Evolutionary conservation across 2,113 vertebrate species (phyloP).

Genomic region (Butastur rufipennis): DNA sequence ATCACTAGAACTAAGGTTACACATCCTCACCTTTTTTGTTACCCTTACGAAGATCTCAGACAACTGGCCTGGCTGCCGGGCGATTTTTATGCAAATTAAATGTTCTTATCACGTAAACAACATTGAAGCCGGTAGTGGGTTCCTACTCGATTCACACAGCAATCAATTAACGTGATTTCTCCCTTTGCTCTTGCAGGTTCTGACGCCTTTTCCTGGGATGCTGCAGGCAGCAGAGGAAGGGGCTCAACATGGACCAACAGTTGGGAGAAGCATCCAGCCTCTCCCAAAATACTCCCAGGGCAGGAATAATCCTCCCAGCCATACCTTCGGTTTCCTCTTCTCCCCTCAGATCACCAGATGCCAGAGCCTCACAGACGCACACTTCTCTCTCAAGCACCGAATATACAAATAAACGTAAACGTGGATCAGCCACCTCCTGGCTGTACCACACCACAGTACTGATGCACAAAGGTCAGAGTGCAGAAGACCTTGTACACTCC

Average conservation of each 20-base stretch:
- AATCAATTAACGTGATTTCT: background rate
- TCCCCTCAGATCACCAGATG: background rate
- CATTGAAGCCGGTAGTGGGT: accelerated
- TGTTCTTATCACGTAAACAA: accelerated
- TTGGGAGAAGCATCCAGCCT: background rate
- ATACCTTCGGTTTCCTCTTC: background rate
- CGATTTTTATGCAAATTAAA: background rate
- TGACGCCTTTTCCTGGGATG: background rate
- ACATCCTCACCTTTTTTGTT: background rate
- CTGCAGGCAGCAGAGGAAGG: background rate
- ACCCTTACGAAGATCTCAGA: background rate
- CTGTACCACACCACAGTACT: background rate
- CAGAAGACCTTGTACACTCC: background rate
- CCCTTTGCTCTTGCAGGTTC: background rate
- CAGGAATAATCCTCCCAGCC: background rate
- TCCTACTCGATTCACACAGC: background rate
- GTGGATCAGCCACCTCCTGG: background rate
- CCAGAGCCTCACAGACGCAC: background rate
- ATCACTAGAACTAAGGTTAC: background rate
- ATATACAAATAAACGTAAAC: accelerated
- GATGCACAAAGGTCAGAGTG: accelerated
- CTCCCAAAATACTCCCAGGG: background rate
- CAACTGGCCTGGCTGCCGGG: accelerated
- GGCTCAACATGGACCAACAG: background rate
- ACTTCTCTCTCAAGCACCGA: background rate